Percentiles rank a stretch among this genome's conserved stretches.
Conservation (phyloP, 1,140 invertebrate species). For the Anoplophora glabripennis region DNA sequence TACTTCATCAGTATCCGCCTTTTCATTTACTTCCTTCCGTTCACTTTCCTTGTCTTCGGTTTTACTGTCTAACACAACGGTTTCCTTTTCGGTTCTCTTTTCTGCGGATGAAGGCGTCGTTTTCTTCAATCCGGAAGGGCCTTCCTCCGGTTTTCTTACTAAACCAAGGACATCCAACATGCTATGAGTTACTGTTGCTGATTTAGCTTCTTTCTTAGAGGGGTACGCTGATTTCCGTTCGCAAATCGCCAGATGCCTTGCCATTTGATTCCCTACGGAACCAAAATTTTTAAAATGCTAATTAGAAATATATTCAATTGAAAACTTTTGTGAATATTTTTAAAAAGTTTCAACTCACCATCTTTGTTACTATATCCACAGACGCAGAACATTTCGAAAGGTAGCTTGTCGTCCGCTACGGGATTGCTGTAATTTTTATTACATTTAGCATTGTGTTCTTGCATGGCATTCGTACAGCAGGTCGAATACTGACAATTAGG, state of each 20-base stretch:
- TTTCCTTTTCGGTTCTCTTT: slow-evolving; percentile 6
- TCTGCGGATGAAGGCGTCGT: not conserved
- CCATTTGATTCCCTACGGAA: slow-evolving; percentile 61
- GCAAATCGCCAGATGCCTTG: slow-evolving; percentile 62
- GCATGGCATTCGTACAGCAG: slow-evolving; percentile 71
- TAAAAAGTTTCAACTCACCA: slow-evolving; percentile 49
- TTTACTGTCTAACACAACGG: slow-evolving; percentile 3
- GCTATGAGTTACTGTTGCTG: slow-evolving; percentile 55
- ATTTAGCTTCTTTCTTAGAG: slow-evolving; percentile 56
- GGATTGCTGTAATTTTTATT: slow-evolving; percentile 54
- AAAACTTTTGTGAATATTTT: slow-evolving; percentile 10
- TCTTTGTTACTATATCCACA: slow-evolving; percentile 70
- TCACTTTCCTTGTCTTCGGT: not conserved
- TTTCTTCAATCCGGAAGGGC: not conserved
- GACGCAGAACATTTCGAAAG: slow-evolving; percentile 65
- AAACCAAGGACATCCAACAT: slow-evolving; percentile 57
- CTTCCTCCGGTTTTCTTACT: slow-evolving; percentile 48
- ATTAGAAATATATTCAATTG: not conserved
- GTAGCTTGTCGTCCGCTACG: slow-evolving; percentile 54
- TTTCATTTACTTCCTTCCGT: not conserved
- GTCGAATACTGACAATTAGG: slow-evolving; percentile 69
- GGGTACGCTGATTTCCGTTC: slow-evolving; percentile 62
- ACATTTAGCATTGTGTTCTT: slow-evolving; percentile 65
- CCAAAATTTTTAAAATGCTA: slow-evolving; percentile 16
- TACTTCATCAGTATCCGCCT: slow-evolving; percentile 2